Conservation (phyloP, 2,888 invertebrate genomes). For the Drosophila borealis region DNA sequence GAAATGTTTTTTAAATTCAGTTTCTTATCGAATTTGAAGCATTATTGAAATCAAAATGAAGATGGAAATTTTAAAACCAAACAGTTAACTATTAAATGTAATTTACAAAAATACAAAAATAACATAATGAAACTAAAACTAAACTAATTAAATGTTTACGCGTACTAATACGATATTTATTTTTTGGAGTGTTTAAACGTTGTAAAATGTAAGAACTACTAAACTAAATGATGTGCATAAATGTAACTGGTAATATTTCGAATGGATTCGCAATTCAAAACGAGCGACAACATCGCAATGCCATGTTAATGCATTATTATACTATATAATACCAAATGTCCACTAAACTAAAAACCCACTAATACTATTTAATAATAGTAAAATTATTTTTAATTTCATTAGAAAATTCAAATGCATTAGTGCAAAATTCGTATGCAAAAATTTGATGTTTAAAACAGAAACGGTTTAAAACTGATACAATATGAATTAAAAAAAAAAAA, state of each 20-base stretch:
- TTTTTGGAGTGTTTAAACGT: constrained; percentile 82
- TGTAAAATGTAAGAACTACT: constrained; percentile 67
- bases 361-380: constrained; percentile 30
- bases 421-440: constrained; percentile 44
- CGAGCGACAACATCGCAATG: not conserved
- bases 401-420: constrained; percentile 45
- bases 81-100: constrained; percentile 81
- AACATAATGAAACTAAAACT: constrained; percentile 38
- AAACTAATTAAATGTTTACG: constrained; percentile 58
- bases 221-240: constrained; percentile 19
- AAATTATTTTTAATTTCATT: constrained; percentile 46
- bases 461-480: constrained; percentile 63
- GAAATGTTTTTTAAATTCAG: constrained; percentile 54
- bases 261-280: constrained; percentile 32
- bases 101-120: constrained; percentile 50
- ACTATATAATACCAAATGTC: constrained; percentile 56
- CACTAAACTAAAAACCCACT: constrained; percentile 48
- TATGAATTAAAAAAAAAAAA: constrained; percentile 42
- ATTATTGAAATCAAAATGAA: constrained; percentile 68
- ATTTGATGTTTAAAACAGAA: constrained; percentile 63
- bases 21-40: constrained; percentile 62
- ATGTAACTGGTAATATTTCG: constrained; percentile 25
- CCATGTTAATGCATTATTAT: constrained; percentile 42
- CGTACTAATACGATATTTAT: constrained; percentile 75
- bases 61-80: constrained; percentile 57